Base-by-base conservation (phyloP, 2,888 invertebrate species). In the Cactoblastis cactorum region DNA sequence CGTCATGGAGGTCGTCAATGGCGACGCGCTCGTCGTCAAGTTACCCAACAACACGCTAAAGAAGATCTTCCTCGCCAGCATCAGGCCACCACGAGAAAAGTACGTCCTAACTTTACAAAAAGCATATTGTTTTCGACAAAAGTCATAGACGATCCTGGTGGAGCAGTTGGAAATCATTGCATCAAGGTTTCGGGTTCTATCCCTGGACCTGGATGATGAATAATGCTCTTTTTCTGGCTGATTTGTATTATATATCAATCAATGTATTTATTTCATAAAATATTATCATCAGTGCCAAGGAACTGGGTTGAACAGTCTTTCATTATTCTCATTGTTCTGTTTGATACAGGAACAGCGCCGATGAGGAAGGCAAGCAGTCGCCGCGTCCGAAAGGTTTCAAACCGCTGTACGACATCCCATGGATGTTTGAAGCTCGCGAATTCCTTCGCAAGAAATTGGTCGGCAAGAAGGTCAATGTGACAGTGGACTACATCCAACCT, bases 341-440 rank as follows among this genome's bases (percentile, higher is more conserved):
- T 37, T 34, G 1, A n/a, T 52, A 12, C 58, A 83, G 74, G 69
- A 91, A 89, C 59, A 86, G 81, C 53, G 80, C 88, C 28, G 93
- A 92, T 53, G 95, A 95, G 47, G 94, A 93, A 62, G 92, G 91
- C 12, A 95, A 94, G 67, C 85, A 90, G n/a, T 84, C 92, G 0
- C 92, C 92, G 11, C 91, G 94, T 55, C 91, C 93, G 2, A 95
- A 95, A 80, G 94, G 93, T 55, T 95, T 87, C 60, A 94, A 97
- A 67, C 97, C 98, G 0, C 91, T 99, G 0, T 99, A 99, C 77
- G 99, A 99, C 77, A 96, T 99, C 71, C 99, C 99, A 1, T 98
- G 96, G 93, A 97, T 99, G 97, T 98, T 95, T 77, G 99, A 99
- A 81, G 98, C 98, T 0, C 93, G 99, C 49, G 99, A 99, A 85